Conservation (phyloP, 2,888 invertebrate genomes). For the Harmothoe impar region DNA sequence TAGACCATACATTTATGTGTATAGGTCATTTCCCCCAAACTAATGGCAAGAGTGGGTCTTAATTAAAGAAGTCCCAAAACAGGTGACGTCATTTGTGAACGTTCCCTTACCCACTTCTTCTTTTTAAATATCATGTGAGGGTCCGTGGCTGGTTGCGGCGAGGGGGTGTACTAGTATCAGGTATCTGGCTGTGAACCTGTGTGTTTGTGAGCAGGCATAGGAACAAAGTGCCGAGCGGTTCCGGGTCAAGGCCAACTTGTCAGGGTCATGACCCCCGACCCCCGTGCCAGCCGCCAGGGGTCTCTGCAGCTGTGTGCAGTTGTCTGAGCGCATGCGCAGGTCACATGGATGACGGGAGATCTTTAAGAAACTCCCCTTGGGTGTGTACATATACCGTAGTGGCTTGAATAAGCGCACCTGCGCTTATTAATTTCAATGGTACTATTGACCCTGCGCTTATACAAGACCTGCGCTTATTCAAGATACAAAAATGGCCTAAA, state of each 20-base stretch:
- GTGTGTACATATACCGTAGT: not conserved
- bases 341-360: not conserved
- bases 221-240: constrained; percentile 58
- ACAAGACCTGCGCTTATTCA: too few relatives aligned
- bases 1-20: too few relatives aligned
- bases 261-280: constrained; percentile 41
- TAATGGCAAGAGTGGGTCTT: too few relatives aligned
- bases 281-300: constrained; percentile 46
- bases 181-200: constrained; percentile 50
- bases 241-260: constrained; percentile 55
- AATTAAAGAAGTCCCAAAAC: not conserved
- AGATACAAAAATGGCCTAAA: too few relatives aligned
- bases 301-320: constrained; percentile 51
- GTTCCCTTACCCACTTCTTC: not conserved
- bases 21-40: too few relatives aligned
- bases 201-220: constrained; percentile 28
- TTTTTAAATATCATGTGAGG: not conserved
- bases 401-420: too few relatives aligned
- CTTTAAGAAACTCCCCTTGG: not conserved
- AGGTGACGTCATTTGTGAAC: too few relatives aligned
- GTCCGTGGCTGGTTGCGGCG: not conserved
- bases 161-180: constrained; percentile 12
- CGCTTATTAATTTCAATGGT: too few relatives aligned
- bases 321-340: constrained; percentile 43
- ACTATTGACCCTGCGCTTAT: too few relatives aligned